Evolutionary conservation across 2,888 invertebrate species (phyloP), one percentile per base, ranked within the genome.

Genomic region (Yponomeuta malinellus): DNA sequence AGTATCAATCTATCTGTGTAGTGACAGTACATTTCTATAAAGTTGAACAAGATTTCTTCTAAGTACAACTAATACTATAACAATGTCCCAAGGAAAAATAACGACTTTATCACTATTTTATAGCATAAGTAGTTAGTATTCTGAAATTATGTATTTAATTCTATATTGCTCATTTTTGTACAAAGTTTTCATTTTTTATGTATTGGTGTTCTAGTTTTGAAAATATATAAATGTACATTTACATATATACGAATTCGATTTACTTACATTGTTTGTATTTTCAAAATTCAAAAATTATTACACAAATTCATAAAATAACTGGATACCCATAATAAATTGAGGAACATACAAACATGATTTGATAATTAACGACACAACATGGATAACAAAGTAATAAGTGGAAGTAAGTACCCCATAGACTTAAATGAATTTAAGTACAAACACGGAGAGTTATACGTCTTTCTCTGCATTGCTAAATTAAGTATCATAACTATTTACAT

Each of bases 91-190:
- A 87, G 83, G 85, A 85, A 88, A 87, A 87, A 83, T 84, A 88
- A 88, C 85, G 82, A 85, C 79, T 81, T 77, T 86, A 84, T 74
- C 71, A 67, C 73, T 73, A 75, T 73, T 73, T 72, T 72, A 75
- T 82, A 82, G 75, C 23, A 68, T 68, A 43, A 43, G 43, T 43
- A 70, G 63, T 37, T 23, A 63, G n/a, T 83, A 83, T 82, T 86
- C 15, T 84, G 79, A 87, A 88, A 83, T 86, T 83, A 85, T 59
- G 52, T 59, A 59, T 59, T 59, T 59, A 59, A 59, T 85, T 83
- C 89, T 91, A 92, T 92, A 92, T 92, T 92, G 92, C 92, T 92
- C 85, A 84, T 89, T 82, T 91, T 92, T 92, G 92, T 92, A 92
- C 92, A 91, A 90, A 89, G 90, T 90, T 92, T 87, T 88, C 88